Percentiles rank a stretch among this genome's conserved stretches.
Conservation (phyloP, 2,888 invertebrate genomes). For the Patella depressa region DNA sequence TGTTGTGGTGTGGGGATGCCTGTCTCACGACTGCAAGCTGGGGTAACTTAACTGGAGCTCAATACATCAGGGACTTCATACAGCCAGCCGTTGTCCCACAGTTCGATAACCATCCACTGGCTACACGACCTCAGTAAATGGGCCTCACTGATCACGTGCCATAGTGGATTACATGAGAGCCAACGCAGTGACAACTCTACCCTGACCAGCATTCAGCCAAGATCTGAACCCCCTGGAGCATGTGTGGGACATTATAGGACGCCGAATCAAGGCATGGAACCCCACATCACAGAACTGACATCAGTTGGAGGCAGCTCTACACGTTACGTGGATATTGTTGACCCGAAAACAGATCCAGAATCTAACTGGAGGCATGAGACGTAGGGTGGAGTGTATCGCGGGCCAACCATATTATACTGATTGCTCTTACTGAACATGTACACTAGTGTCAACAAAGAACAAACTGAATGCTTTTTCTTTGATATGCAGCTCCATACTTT, state of each 20-base stretch:
- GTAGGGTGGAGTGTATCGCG: neutral
- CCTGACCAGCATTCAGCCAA: neutral
- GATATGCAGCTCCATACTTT: neutral
- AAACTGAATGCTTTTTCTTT: neutral
- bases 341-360: neutral
- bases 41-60: too few relatives aligned
- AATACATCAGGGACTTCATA: too few relatives aligned
- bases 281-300: too few relatives aligned
- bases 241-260: neutral
- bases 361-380: neutral
- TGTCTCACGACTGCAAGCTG: conserved; percentile 19
- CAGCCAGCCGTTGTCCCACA: too few relatives aligned
- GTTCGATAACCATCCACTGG: too few relatives aligned
- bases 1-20: conserved; percentile 19
- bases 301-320: neutral
- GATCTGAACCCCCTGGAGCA: neutral
- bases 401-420: neutral
- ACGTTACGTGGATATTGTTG: neutral
- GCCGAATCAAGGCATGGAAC: neutral
- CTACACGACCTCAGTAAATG: neutral
- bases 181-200: neutral
- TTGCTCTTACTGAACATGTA: neutral
- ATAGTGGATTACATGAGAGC: neutral
- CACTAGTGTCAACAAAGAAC: neutral
- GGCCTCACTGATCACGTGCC: neutral